These are phyloP conservation scores for Uloborus diversus DNA, from an alignment of 1,140 invertebrate genomes.

Conservation along the genomic window DNA sequence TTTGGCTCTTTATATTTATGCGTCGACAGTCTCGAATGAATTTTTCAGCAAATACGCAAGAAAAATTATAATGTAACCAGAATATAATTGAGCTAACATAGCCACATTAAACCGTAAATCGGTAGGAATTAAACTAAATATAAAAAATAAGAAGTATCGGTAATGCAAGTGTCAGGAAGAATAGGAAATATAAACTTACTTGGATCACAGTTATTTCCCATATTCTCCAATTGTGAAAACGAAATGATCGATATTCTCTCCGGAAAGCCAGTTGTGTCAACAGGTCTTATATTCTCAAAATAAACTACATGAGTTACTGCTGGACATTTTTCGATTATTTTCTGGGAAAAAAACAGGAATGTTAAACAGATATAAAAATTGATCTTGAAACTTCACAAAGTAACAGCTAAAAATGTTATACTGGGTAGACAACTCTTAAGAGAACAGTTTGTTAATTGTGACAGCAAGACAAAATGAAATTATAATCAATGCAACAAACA, in stretches of 20 bases:
- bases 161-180: no score
- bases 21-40: no score
- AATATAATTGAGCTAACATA: no score
- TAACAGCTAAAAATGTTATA: not conserved
- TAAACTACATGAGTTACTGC: constrained; percentile 79
- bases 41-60: no score
- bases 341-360: constrained; percentile 41
- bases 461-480: not conserved
- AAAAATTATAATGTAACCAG: no score
- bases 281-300: constrained; percentile 78
- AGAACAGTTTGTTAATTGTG: not conserved
- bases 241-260: constrained; percentile 59
- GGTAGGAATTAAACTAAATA: no score
- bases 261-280: constrained; percentile 58
- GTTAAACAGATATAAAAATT: not conserved
- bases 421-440: not conserved
- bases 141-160: no score
- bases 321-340: constrained; percentile 61
- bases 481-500: not conserved
- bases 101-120: no score
- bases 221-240: constrained; percentile 61
- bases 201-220: constrained; percentile 59
- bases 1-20: no score
- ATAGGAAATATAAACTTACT: no score
- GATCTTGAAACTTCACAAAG: not conserved